Percentiles rank a stretch among this genome's conserved stretches.
Evolutionary conservation across 2,797 vertebrate genomes (phyloP).

Genomic region (Sebastes minor): DNA sequence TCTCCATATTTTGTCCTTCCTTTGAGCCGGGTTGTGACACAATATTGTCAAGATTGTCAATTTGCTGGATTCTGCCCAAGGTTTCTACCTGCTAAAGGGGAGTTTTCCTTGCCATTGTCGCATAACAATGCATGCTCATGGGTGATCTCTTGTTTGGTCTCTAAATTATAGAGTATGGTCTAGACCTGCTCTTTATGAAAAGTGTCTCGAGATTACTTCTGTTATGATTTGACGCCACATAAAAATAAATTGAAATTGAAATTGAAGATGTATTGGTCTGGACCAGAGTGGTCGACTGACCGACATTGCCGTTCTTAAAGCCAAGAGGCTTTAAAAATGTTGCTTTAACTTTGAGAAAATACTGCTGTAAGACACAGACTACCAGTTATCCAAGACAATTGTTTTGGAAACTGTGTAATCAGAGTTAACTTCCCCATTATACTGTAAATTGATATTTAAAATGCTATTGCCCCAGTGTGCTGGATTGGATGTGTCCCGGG

Average conservation of each 20-base stretch:
- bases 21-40: not conserved
- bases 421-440: not conserved
- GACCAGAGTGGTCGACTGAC: not conserved
- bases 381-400: not conserved
- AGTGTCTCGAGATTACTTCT: accelerated
- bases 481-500: constrained; percentile 1
- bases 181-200: no score
- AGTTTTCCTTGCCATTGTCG: no score
- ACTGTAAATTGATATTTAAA: not conserved
- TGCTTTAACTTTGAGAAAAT: not conserved
- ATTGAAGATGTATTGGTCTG: not conserved
- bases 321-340: not conserved
- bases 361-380: not conserved
- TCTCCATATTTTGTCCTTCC: not conserved
- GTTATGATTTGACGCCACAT: no score
- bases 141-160: no score
- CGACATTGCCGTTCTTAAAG: not conserved
- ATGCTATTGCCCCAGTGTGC: not conserved
- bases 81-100: no score
- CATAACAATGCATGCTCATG: no score
- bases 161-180: no score
- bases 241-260: no score
- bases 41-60: not conserved
- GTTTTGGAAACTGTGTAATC: not conserved
- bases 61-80: no score